Percentiles rank a stretch among this genome's conserved stretches.
phyloP scores from a whole-genome alignment of 2,113 vertebrate genomes.

The Hemicordylus capensis region DNA sequence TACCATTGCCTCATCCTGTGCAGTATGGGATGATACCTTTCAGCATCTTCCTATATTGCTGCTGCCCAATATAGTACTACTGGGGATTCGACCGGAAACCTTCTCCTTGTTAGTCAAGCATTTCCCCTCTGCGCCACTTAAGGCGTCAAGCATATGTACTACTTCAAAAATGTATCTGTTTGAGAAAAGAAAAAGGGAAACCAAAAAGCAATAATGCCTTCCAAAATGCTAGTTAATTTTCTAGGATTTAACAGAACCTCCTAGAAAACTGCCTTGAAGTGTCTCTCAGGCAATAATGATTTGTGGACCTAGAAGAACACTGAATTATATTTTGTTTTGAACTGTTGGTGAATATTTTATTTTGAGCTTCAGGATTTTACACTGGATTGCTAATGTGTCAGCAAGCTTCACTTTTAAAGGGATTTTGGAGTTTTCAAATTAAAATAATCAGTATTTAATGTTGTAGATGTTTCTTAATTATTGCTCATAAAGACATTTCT shows the following conservation, averaged over 20 bases:
- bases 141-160: background rate
- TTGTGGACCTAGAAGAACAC: background rate
- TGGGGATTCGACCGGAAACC: no score
- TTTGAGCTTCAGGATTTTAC: background rate
- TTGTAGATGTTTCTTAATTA: background rate
- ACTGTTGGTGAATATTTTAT: background rate
- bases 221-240: background rate
- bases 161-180: background rate
- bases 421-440: background rate
- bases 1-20: no score
- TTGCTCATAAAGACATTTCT: background rate
- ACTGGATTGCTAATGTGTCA: background rate
- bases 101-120: no score
- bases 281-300: background rate
- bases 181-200: background rate
- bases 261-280: background rate
- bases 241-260: background rate
- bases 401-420: background rate
- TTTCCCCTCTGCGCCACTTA: no score
- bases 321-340: background rate
- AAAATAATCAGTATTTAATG: background rate
- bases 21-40: no score
- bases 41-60: no score
- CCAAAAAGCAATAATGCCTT: background rate
- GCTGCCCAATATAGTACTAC: no score